phyloP scores from a whole-genome alignment of 2,888 invertebrate species.

The Mongoloraphidia duomilia region DNA sequence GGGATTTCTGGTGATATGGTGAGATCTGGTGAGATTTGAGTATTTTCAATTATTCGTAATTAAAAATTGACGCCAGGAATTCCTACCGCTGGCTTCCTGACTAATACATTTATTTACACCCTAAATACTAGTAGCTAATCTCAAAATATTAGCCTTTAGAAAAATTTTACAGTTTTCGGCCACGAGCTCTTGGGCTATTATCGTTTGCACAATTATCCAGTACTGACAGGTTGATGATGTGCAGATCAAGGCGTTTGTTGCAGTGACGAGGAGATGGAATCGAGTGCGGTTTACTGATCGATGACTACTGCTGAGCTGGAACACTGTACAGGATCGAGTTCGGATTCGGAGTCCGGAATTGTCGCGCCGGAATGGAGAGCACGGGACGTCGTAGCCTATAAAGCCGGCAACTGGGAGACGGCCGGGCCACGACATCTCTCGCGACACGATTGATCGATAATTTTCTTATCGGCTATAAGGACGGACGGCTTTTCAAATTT shows the following conservation, averaged over 20 bases:
- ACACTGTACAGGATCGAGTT: too few relatives aligned
- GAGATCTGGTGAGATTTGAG: too few relatives aligned
- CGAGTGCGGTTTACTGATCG: neutral
- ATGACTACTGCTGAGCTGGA: neutral
- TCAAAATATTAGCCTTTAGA: neutral
- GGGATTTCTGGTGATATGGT: too few relatives aligned
- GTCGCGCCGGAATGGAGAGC: neutral
- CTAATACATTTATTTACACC: neutral
- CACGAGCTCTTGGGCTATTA: too few relatives aligned
- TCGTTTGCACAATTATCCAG: neutral
- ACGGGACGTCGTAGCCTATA: neutral
- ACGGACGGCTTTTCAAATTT: neutral
- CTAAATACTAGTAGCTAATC: neutral
- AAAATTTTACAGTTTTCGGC: neutral
- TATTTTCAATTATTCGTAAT: too few relatives aligned
- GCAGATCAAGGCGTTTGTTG: constrained; percentile 6
- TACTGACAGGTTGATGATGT: neutral
- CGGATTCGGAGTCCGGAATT: too few relatives aligned
- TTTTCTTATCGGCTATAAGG: neutral
- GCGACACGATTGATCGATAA: neutral
- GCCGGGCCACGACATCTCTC: neutral
- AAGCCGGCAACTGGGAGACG: constrained; percentile 4
- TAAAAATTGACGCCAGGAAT: neutral
- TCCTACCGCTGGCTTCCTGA: neutral
- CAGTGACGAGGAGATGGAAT: constrained; percentile 6